phyloP scores from a whole-genome alignment of 2,797 vertebrate genomes.

The Aselliscus stoliczkanus region DNA sequence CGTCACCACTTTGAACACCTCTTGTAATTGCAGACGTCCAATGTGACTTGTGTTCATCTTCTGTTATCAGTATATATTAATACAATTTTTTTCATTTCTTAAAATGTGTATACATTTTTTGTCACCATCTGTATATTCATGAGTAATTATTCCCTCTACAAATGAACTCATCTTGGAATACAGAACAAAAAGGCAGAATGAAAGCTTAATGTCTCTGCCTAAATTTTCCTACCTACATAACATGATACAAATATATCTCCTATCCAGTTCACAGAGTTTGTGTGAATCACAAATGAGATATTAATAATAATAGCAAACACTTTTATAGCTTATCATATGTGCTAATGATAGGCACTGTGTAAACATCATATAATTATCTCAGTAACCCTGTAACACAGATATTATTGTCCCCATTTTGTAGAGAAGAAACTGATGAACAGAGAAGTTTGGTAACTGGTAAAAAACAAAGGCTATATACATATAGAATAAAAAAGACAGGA shows the following conservation, averaged over 20 bases:
- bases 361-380: not conserved
- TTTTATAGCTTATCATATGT: not conserved
- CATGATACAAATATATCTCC: not conserved
- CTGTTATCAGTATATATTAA: no score
- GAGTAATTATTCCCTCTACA: not conserved
- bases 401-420: not conserved
- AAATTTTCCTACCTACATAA: not conserved
- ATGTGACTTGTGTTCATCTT: no score
- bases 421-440: not conserved
- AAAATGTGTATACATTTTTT: no score
- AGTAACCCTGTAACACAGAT: not conserved
- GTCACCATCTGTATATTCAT: not conserved
- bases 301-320: not conserved
- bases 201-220: not conserved
- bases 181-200: not conserved
- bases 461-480: not conserved
- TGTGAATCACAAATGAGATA: not conserved
- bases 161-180: not conserved
- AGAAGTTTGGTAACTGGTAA: not conserved
- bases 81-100: no score
- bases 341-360: not conserved
- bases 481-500: not conserved
- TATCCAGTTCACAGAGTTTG: not conserved
- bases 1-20: no score
- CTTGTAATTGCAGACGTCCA: no score